These are phyloP conservation scores for Anagyrus pseudococci DNA, from an alignment of 2,888 invertebrate species.

Conservation along the genomic window DNA sequence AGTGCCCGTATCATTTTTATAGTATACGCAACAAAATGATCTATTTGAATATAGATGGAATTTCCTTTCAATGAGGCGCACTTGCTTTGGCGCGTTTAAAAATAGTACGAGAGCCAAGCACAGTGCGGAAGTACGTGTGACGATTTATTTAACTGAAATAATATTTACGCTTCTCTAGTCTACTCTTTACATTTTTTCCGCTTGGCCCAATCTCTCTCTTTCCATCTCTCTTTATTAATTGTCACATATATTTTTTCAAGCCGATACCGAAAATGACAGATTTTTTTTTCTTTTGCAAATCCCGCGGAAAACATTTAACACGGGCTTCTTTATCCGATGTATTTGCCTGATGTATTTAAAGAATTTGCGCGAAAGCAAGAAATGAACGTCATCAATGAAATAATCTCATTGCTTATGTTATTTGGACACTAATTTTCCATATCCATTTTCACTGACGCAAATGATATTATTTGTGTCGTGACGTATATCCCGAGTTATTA, in stretches of 20 bases:
- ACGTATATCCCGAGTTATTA: too few relatives aligned
- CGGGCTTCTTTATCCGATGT: too few relatives aligned
- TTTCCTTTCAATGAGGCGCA: conserved; percentile 18
- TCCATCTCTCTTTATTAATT: background rate
- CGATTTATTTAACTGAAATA: conserved; percentile 21
- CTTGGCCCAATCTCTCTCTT: background rate
- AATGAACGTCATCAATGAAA: too few relatives aligned
- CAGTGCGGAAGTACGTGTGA: conserved; percentile 5
- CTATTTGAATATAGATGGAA: conserved; percentile 19
- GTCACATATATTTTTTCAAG: background rate
- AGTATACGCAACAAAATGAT: conserved; percentile 10
- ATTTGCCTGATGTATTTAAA: too few relatives aligned
- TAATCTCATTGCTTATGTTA: too few relatives aligned
- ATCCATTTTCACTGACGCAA: too few relatives aligned
- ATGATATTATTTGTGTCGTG: too few relatives aligned
- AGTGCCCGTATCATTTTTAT: background rate
- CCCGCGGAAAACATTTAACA: too few relatives aligned
- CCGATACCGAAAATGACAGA: background rate
- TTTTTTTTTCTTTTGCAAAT: background rate
- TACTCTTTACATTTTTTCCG: background rate
- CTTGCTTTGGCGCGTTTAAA: conserved; percentile 19
- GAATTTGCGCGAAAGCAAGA: too few relatives aligned
- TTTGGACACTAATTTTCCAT: too few relatives aligned
- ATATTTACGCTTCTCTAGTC: conserved; percentile 5
- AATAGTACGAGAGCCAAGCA: conserved; percentile 5